Conservation (phyloP, 2,797 vertebrate species). For the Setipinna tenuifilis region DNA sequence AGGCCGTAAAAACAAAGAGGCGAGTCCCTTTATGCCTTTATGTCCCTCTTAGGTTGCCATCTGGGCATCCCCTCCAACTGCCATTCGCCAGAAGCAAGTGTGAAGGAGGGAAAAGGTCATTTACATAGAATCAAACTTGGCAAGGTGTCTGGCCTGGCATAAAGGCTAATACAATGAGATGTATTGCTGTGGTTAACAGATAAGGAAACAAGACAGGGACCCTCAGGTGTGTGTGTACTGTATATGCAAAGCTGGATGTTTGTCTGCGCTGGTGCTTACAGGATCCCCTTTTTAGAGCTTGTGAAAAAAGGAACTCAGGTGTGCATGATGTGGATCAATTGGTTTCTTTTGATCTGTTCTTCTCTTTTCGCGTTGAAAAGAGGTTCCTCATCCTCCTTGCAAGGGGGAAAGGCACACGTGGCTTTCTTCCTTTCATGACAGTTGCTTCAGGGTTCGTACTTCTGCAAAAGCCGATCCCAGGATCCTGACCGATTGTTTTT, state of each 20-base stretch:
- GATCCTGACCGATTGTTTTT: neutral
- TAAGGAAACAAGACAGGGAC: neutral
- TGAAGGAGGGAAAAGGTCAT: neutral
- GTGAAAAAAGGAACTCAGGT: slow-evolving; percentile 48
- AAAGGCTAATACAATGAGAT: neutral
- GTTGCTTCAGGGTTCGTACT: neutral
- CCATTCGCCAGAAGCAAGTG: neutral
- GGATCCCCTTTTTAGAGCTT: slow-evolving; percentile 30
- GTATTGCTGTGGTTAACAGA: neutral
- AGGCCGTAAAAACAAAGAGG: slow-evolving; percentile 32
- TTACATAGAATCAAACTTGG: neutral
- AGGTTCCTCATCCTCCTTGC: slow-evolving; percentile 55
- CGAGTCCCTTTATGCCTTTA: slow-evolving; percentile 30
- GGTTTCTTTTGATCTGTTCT: slow-evolving; percentile 42
- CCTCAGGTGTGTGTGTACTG: neutral
- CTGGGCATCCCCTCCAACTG: neutral
- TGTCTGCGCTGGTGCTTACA: neutral
- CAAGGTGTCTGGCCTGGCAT: neutral
- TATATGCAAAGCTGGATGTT: slow-evolving; percentile 4
- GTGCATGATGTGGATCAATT: slow-evolving; percentile 50
- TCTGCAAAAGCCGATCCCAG: neutral
- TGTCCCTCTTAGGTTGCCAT: slow-evolving; percentile 21
- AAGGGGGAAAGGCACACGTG: slow-evolving; percentile 42
- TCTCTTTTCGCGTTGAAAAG: slow-evolving; percentile 52
- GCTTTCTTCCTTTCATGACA: slow-evolving; percentile 7